phyloP scores from a whole-genome alignment of 2,113 vertebrate species.

The Choloepus hoffmanni region DNA sequence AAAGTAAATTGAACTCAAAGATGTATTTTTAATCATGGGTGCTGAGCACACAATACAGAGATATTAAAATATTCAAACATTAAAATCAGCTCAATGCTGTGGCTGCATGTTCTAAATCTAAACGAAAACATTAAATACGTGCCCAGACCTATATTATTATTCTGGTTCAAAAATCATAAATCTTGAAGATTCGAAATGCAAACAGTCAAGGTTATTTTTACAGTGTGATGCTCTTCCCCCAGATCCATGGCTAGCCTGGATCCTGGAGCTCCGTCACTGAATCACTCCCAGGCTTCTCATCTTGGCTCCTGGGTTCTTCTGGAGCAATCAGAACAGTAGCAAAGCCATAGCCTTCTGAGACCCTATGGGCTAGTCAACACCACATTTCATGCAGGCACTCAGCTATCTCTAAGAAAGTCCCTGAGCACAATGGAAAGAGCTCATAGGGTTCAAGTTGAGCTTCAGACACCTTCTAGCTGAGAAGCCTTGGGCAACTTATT shows the following conservation, averaged over 20 bases:
- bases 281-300: neutral
- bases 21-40: constrained; percentile 6
- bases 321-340: neutral
- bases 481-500: neutral
- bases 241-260: neutral
- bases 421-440: neutral
- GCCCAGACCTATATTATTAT: constrained; percentile 55
- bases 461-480: neutral
- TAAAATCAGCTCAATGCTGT: constrained; percentile 51
- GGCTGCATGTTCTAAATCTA: constrained; percentile 56
- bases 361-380: neutral
- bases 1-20: constrained; percentile 47
- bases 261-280: neutral
- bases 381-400: neutral
- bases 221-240: neutral
- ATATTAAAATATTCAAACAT: constrained; percentile 62
- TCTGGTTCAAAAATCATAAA: constrained; percentile 47
- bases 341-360: neutral
- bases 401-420: neutral
- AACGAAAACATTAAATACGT: constrained; percentile 56
- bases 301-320: constrained; percentile 35
- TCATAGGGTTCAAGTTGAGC: neutral
- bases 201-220: constrained; percentile 59
- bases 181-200: constrained; percentile 65
- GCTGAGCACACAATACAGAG: constrained; percentile 34